Conservation (phyloP, 2,888 invertebrate species). For the Molorchus minor region DNA sequence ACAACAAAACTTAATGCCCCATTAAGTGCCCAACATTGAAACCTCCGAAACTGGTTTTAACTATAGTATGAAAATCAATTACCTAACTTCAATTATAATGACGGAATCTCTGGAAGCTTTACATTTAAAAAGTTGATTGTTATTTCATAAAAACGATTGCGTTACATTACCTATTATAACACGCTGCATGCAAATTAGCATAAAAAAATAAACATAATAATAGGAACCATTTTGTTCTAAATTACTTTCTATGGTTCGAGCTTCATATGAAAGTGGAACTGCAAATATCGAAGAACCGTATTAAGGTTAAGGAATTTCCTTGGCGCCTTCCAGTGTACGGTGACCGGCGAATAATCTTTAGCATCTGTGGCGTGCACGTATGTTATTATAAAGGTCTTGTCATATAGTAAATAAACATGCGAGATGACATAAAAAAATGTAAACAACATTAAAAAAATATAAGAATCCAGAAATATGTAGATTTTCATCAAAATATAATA, state of each 20-base stretch:
- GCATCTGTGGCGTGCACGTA: too few relatives aligned
- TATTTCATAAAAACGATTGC: neutral
- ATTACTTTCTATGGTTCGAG: neutral
- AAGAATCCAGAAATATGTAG: too few relatives aligned
- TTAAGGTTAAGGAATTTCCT: conserved; percentile 16
- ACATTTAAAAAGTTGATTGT: conserved; percentile 1
- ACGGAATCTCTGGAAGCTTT: neutral
- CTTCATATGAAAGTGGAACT: conserved; percentile 8
- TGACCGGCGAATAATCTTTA: conserved; percentile 17
- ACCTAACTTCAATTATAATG: neutral
- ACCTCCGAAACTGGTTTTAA: neutral
- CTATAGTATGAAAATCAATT: neutral
- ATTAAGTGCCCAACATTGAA: too few relatives aligned
- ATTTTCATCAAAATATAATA: too few relatives aligned
- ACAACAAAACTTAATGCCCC: too few relatives aligned
- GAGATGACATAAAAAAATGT: too few relatives aligned
- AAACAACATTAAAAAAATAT: too few relatives aligned
- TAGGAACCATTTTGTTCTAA: neutral
- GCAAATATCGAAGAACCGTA: conserved; percentile 9
- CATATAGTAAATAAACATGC: too few relatives aligned
- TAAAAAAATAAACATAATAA: neutral
- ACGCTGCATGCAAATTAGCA: neutral
- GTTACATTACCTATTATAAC: neutral
- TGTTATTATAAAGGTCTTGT: too few relatives aligned
- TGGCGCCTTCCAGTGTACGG: conserved; percentile 14